phyloP scores from a whole-genome alignment of 2,888 invertebrate genomes.

The Uloborus plumipes region DNA sequence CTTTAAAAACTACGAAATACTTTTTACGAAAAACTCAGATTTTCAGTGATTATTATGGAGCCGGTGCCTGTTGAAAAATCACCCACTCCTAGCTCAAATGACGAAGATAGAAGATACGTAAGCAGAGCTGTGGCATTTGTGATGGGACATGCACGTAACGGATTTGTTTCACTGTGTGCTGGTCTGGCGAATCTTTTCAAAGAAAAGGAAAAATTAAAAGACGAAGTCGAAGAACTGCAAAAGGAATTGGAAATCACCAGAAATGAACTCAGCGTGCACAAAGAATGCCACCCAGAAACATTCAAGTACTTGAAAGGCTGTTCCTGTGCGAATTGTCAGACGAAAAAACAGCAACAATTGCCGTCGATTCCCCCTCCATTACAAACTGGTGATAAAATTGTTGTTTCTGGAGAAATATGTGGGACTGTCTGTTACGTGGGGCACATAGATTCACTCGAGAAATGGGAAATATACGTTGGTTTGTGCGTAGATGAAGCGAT shows the following conservation, averaged over 20 bases:
- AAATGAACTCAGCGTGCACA: no score
- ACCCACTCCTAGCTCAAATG: constrained; percentile 4
- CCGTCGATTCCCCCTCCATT: constrained; percentile 11
- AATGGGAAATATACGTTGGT: constrained; percentile 48
- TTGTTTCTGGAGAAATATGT: constrained; percentile 45
- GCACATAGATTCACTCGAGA: constrained; percentile 34
- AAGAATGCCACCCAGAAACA: neutral
- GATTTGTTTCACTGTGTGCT: constrained; percentile 47
- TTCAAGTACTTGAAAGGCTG: constrained; percentile 31
- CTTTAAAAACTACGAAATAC: no score
- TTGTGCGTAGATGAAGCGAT: constrained; percentile 36
- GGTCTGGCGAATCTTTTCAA: constrained; percentile 45
- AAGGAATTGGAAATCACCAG: no score
- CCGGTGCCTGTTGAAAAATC: no score
- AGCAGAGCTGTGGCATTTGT: constrained; percentile 52
- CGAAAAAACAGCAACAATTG: neutral
- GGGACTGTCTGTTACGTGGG: constrained; percentile 49
- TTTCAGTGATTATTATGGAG: no score
- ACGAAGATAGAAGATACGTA: constrained; percentile 48
- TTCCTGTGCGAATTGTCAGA: constrained; percentile 23
- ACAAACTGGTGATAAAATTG: constrained; percentile 34
- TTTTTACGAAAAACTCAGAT: no score
- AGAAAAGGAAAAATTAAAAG: constrained; percentile 43
- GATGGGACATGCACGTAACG: constrained; percentile 50
- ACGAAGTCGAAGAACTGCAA: no score